phyloP scores from a whole-genome alignment of 2,888 invertebrate species.

The Apamea monoglypha region DNA sequence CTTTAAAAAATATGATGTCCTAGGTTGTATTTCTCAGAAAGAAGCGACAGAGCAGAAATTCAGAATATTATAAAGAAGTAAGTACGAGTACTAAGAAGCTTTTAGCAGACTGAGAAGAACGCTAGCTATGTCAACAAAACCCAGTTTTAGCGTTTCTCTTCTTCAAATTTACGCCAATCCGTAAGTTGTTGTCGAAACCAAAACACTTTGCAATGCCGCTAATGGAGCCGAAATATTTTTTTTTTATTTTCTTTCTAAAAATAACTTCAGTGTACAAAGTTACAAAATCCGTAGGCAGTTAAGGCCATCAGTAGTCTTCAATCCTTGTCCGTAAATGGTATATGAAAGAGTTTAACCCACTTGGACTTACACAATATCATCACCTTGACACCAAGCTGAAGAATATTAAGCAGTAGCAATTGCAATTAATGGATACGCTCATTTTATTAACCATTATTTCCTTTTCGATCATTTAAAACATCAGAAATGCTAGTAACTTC shows the following conservation, averaged over 20 bases:
- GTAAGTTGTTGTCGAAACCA: conserved; percentile 9
- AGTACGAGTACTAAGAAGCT: background rate
- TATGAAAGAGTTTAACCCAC: conserved; percentile 59
- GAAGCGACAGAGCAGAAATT: background rate
- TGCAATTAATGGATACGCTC: conserved; percentile 35
- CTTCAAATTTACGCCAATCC: background rate
- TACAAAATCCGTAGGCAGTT: conserved; percentile 34
- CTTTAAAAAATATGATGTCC: background rate
- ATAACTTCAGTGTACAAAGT: conserved; percentile 9
- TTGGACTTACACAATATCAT: conserved; percentile 54
- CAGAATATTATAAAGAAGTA: background rate
- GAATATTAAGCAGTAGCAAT: conserved; percentile 44
- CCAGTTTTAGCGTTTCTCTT: background rate
- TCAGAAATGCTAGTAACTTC: conserved; percentile 13
- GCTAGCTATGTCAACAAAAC: background rate
- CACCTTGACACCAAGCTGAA: conserved; percentile 62
- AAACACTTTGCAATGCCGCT: conserved; percentile 1
- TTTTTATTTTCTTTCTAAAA: background rate
- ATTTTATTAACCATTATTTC: conserved; percentile 43
- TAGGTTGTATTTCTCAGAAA: background rate
- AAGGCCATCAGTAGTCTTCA: conserved; percentile 41
- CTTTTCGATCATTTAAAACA: conserved; percentile 13
- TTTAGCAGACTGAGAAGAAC: background rate
- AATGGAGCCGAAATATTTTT: background rate
- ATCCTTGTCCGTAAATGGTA: conserved; percentile 54